Evolutionary conservation across 2,888 invertebrate genomes (phyloP).

Genomic region (Epinotia brunnichana): DNA sequence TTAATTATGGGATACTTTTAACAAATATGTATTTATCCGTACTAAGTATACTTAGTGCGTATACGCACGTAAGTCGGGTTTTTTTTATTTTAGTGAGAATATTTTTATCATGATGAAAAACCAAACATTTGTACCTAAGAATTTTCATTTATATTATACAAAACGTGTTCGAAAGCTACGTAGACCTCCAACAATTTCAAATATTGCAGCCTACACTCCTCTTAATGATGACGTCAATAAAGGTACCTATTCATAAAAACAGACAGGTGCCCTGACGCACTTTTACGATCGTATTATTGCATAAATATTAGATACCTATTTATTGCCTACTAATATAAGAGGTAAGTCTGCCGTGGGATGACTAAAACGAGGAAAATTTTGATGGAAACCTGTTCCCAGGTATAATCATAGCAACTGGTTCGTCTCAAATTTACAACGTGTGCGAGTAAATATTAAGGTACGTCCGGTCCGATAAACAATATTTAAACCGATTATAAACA

Average conservation of each 20-base stretch:
- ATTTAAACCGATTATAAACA: too few species aligned
- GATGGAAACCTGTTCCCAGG: not conserved
- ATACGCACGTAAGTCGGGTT: too few species aligned
- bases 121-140: too few species aligned
- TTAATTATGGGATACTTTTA: too few species aligned
- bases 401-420: conserved; percentile 9
- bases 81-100: too few species aligned
- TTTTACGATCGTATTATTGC: not conserved
- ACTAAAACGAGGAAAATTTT: conserved; percentile 14
- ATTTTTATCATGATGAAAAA: too few species aligned
- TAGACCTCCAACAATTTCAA: not conserved
- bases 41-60: too few species aligned
- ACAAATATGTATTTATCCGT: too few species aligned
- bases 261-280: not conserved
- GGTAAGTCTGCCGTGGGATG: not conserved
- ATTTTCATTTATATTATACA: too few species aligned
- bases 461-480: too few species aligned
- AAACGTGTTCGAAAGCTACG: too few species aligned
- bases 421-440: not conserved
- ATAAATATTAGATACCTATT: not conserved
- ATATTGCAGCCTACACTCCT: not conserved
- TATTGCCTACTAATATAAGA: not conserved
- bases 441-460: not conserved
- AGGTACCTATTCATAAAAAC: not conserved
- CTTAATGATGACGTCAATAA: conserved; percentile 1